Conservation (phyloP, 2,797 vertebrate genomes). For the Caiman crocodilus region DNA sequence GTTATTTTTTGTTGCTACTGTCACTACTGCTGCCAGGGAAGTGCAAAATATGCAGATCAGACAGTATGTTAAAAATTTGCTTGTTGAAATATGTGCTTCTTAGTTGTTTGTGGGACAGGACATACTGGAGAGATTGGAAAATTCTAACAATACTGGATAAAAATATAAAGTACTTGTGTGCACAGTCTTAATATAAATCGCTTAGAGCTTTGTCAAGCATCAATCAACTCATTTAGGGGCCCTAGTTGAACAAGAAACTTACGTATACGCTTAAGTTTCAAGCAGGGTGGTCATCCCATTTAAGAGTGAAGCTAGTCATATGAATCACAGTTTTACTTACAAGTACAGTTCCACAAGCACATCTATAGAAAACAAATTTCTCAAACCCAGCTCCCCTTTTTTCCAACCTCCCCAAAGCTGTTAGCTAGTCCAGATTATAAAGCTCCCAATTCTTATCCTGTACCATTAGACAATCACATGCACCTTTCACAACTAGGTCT, state of each 20-base stretch:
- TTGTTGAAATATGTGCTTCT: background rate
- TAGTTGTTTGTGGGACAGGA: background rate
- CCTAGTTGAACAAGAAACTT: background rate
- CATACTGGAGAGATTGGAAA: background rate
- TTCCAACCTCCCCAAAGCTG: background rate
- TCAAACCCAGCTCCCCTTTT: background rate
- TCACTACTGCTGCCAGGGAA: background rate
- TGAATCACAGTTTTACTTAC: background rate
- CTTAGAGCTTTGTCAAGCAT: fast-evolving
- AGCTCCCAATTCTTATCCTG: background rate
- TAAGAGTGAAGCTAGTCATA: background rate
- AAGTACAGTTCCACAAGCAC: background rate
- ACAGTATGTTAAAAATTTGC: background rate
- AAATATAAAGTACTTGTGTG: background rate
- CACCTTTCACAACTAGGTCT: background rate
- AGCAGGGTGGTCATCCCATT: background rate
- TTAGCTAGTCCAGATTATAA: background rate
- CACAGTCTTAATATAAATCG: background rate
- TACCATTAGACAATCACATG: background rate
- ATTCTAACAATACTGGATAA: background rate
- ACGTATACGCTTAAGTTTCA: background rate
- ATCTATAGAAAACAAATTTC: background rate
- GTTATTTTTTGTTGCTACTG: background rate
- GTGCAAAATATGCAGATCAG: background rate
- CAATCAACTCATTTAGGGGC: background rate